Base-by-base conservation (phyloP, 2,888 invertebrate species). In the Ditula angustiorana region DNA sequence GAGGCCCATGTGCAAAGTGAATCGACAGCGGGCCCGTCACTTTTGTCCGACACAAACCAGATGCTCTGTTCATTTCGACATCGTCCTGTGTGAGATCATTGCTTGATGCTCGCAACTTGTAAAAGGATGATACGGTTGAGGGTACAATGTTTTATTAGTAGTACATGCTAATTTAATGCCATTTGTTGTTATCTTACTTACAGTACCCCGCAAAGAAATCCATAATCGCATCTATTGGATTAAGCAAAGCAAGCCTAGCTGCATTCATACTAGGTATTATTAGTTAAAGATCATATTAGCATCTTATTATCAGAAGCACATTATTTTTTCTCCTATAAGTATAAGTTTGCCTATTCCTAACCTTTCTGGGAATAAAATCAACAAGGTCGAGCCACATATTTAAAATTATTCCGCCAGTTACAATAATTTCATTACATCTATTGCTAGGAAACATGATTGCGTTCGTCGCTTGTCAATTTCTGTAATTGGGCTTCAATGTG, bases 1-100 rank as follows among this genome's bases (percentile, higher is more conserved):
- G 75, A 77, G 75, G 77, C 81, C 81, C 86, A 87, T 87, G 83
- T 87, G 86, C 85, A 75, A 83, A 83, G 73, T 75, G 74, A 73
- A 75, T 71, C 76, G 77, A 76, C 79, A 71, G 75, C 76, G 77
- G 74, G 73, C 74, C 73, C 73, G 72, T 77, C 79, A 81, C 79
- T 82, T 81, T 77, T 74, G 69, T 67, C 71, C 70, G 77, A 87
- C 76, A 83, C 79, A 78, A 85, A 86, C 73, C 87, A 88, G 86
- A 86, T 85, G 86, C 59, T 46, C 33, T 46, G 53, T 50, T 46
- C 50, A 53, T 58, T 58, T 62, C 52, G 53, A 49, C 41, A 41
- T 57, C 46, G 33, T 44, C 26, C 46, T 59, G 50, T 24, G 26
- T 35, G 59, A 53, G 52, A 52, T 59, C 59, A 53, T 58, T 50